Percentiles rank a stretch among this genome's conserved stretches.
phyloP scores from a whole-genome alignment of 92 coral and sea anemone genomes.

The Umimayanthus chanpuru region DNA sequence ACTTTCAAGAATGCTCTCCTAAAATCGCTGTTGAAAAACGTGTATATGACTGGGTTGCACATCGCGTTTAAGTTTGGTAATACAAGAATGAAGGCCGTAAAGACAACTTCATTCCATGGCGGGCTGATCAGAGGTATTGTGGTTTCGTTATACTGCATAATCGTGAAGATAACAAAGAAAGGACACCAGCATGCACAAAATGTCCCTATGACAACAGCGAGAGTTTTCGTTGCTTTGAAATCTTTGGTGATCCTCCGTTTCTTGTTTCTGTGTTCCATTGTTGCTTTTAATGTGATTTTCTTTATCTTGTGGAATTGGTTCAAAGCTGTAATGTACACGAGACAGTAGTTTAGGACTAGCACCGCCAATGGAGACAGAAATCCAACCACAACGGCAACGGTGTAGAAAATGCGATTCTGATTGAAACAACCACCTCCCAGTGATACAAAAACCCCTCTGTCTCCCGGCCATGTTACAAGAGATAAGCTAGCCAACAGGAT shows the following conservation, averaged over 20 bases:
- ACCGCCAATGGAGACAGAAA: conserved; percentile 74
- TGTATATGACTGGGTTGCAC: conserved; percentile 15
- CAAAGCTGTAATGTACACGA: conserved; percentile 79
- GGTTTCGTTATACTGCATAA: conserved; percentile 26
- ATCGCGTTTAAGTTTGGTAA: conserved; percentile 30
- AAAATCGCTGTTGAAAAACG: conserved; percentile 22
- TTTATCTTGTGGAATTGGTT: conserved; percentile 84
- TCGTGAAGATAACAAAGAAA: conserved; percentile 50
- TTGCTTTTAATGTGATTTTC: conserved; percentile 41
- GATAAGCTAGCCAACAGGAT: conserved; percentile 69
- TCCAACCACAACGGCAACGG: conserved; percentile 85
- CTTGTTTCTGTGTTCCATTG: neutral
- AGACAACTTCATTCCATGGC: conserved; percentile 7
- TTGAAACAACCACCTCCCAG: conserved; percentile 53
- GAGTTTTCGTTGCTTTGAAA: conserved; percentile 51
- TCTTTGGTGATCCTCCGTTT: conserved; percentile 39
- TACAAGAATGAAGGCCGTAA: neutral
- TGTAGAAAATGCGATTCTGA: conserved; percentile 78
- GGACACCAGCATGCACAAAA: conserved; percentile 57
- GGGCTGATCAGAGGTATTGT: neutral
- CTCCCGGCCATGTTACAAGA: conserved; percentile 63
- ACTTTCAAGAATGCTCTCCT: conserved; percentile 32
- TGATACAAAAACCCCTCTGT: conserved; percentile 34
- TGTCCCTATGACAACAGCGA: conserved; percentile 52
- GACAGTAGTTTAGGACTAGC: conserved; percentile 72